Percentiles rank a stretch among this genome's conserved stretches.
These are phyloP conservation scores for Abrostola tripartita DNA, from an alignment of 2,888 invertebrate species.

Conservation along the genomic window DNA sequence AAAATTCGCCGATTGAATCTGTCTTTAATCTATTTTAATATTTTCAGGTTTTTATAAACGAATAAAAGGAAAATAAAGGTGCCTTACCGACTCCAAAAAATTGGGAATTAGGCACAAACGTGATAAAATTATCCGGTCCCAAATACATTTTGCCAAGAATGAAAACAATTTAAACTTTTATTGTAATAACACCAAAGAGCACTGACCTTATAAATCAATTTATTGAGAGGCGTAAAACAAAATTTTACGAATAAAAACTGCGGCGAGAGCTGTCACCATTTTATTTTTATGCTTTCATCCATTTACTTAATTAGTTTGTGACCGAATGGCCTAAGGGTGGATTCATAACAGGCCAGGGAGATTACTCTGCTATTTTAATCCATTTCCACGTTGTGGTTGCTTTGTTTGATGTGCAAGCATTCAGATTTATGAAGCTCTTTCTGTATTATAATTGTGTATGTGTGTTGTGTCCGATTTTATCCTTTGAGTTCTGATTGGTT, in stretches of 20 bases:
- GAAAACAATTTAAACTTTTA: neutral
- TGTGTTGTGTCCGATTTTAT: no score
- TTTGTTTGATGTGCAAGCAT: no score
- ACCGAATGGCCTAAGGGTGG: slow-evolving; percentile 18
- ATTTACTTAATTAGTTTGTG: slow-evolving; percentile 36
- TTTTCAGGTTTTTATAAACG: neutral
- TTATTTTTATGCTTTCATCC: slow-evolving; percentile 20
- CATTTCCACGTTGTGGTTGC: neutral
- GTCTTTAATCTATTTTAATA: neutral
- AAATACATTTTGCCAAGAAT: neutral
- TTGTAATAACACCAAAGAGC: neutral
- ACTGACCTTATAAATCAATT: slow-evolving; percentile 3
- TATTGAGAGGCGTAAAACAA: neutral
- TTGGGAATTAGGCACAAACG: neutral
- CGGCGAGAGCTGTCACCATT: neutral
- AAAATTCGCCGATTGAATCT: no score
- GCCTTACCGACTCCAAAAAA: neutral
- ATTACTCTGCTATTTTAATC: neutral
- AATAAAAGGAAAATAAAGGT: neutral
- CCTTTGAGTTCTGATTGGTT: no score
- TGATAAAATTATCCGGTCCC: neutral
- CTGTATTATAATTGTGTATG: no score
- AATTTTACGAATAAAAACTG: slow-evolving; percentile 2
- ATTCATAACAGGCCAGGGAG: slow-evolving; percentile 21
- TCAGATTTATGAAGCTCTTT: no score